Base-by-base conservation (phyloP, 1,140 invertebrate species). In the Rhopalosiphum maidis region DNA sequence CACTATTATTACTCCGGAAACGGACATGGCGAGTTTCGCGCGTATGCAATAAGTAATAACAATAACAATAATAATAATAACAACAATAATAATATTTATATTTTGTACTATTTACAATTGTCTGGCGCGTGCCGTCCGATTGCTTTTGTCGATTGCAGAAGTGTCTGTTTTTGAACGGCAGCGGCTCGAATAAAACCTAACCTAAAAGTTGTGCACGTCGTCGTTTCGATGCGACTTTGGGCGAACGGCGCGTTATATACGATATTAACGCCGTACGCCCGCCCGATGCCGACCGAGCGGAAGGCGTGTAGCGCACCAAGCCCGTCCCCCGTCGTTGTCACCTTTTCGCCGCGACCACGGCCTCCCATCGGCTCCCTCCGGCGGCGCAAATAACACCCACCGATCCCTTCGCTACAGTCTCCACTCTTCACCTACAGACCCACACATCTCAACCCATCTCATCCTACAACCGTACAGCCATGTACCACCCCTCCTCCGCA, bases 161-260 rank as follows among this genome's bases (percentile, higher is more conserved):
- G n/a, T 43, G n/a, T 93, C 91, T 93, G 91, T 93, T 93, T 93
- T 93, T 93, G 91, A 93, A 86, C 91, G 82, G n/a, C 82, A 83
- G 37, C 46, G 48, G 48, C 46, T 35, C n/a, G 35, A 41, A 89
- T n/a, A 55, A 55, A 48, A 87, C 88, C 6, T 55, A 89, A 55
- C 51, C 35, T 54, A 77, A 77, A 77, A 77, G 30, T 77, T 77
- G 48, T 35, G 9, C 30, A 23, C n/a, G n/a, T 37, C 48, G 68
- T 91, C 21, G 55, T 51, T 91, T 60, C 37, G 11, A 37, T 68
- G 48, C 23, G 83, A 21, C 25, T 25, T 51, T 51, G 48, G 3
- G 22, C 35, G 35, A 35, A 41, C 35, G n/a, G 41, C 22, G 30
- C n/a, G 21, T 54, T 48, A 9, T 92, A 7, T 37, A 22, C n/a